Conservation (phyloP, 1,140 invertebrate species). For the Limonius californicus region DNA sequence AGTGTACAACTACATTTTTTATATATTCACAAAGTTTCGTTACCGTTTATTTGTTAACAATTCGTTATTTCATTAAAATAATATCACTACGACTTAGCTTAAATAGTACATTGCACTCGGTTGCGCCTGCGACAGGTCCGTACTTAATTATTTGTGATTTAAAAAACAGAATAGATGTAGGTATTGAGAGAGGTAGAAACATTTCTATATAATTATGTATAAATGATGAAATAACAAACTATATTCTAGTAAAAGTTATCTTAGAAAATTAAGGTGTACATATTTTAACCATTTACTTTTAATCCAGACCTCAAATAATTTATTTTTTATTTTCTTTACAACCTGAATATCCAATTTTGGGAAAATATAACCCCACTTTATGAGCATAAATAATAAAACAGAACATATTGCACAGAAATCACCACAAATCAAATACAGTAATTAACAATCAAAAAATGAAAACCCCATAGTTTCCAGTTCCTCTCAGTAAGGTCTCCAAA, state of each 20-base stretch:
- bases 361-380: too few relatives aligned
- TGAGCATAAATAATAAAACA: too few relatives aligned
- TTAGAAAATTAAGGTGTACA: too few relatives aligned
- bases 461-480: constrained; percentile 15
- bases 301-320: too few relatives aligned
- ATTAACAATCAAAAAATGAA: constrained; percentile 17
- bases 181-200: background rate
- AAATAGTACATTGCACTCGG: constrained; percentile 1
- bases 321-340: too few relatives aligned
- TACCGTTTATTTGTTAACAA: constrained; percentile 3
- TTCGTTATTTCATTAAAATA: background rate
- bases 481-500: constrained; percentile 58
- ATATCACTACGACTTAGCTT: background rate
- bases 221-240: too few relatives aligned
- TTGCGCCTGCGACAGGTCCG: background rate
- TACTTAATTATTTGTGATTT: background rate
- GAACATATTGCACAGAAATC: constrained; percentile 15
- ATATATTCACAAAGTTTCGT: background rate
- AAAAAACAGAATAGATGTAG: background rate
- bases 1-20: background rate
- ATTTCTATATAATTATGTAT: too few relatives aligned
- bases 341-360: too few relatives aligned
- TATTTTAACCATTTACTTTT: too few relatives aligned
- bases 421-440: background rate
- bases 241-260: too few relatives aligned